Evolutionary conservation across 2,113 vertebrate species (phyloP), one percentile per base, ranked within the genome.

Genomic region (Centrocercus urophasianus): DNA sequence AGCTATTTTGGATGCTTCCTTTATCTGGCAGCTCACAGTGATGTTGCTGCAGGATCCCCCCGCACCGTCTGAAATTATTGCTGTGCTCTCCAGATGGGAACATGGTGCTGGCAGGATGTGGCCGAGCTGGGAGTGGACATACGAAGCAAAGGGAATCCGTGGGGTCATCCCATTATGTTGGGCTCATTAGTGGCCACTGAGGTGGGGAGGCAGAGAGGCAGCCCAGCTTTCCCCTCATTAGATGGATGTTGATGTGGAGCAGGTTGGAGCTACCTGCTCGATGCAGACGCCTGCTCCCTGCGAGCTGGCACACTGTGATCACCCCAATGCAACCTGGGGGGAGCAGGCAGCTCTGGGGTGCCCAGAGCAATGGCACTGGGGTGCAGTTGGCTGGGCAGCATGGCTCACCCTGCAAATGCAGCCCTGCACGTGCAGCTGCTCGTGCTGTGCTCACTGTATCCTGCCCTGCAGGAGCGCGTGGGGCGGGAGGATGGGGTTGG

Each of bases 1-100:
- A 93, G 90, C 95, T 93, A 93, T 93, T 96, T 96, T 94, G 91
- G 95, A 95, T 83, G 85, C 95, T 92, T 93, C 92, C 93, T 96
- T 96, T 84, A 90, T 81, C 95, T 83, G 89, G 90, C 93, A 81
- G 93, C 82, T 95, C 91, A 22, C 52, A 38, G 95, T 4, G 7
- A 82, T 93, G 94, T 84, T 12, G 36, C 93, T 95, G 93, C 75
- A 66, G 93, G 94, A 79, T 87, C 95, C 89, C 86, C 90, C 76
- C 83, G 63, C 73, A 28, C 45, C 71, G 69, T 77, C 42, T 4
- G 2, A 65, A 90, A 88, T 64, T 27, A 28, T 25, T 28, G 61
- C 38, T 8, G 7, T 13, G 38, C 27, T 64, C 38, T 40, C 25
- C 25, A 25, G 25, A 28, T 40, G 61, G 61, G 36, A 25, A 40